These are phyloP conservation scores for Dichetophora obliterata DNA, from an alignment of 2,888 invertebrate genomes.

Conservation along the genomic window DNA sequence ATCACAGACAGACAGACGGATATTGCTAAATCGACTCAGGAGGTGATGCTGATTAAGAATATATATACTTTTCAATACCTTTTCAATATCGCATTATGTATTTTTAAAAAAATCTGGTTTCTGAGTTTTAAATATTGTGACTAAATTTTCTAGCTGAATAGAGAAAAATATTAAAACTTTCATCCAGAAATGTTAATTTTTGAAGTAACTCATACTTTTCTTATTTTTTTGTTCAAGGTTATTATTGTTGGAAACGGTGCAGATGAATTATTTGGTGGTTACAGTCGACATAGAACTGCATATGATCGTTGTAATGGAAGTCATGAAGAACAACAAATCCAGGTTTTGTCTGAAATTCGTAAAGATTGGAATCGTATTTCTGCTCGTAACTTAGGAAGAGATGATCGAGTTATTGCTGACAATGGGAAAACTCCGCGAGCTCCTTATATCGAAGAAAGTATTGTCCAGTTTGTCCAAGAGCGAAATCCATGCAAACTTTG, in stretches of 20 bases:
- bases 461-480: conserved; percentile 75
- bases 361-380: conserved; percentile 90
- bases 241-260: conserved; percentile 87
- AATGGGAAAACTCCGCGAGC: conserved; percentile 87
- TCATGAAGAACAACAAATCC: conserved; percentile 70
- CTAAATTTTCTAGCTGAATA: too few relatives aligned
- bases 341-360: conserved; percentile 75
- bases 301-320: conserved; percentile 73
- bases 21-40: too few relatives aligned
- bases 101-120: too few relatives aligned
- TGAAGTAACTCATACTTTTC: too few relatives aligned
- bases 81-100: too few relatives aligned
- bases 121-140: too few relatives aligned
- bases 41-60: too few relatives aligned
- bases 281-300: conserved; percentile 86
- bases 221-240: too few relatives aligned
- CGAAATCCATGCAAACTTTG: conserved; percentile 76
- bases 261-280: conserved; percentile 97
- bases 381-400: conserved; percentile 91
- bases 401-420: conserved; percentile 93
- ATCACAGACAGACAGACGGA: too few relatives aligned
- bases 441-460: conserved; percentile 82
- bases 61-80: too few relatives aligned
- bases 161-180: too few relatives aligned
- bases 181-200: too few relatives aligned